Evolutionary conservation across 2,888 invertebrate species (phyloP).

Genomic region (Graphium colonna): DNA sequence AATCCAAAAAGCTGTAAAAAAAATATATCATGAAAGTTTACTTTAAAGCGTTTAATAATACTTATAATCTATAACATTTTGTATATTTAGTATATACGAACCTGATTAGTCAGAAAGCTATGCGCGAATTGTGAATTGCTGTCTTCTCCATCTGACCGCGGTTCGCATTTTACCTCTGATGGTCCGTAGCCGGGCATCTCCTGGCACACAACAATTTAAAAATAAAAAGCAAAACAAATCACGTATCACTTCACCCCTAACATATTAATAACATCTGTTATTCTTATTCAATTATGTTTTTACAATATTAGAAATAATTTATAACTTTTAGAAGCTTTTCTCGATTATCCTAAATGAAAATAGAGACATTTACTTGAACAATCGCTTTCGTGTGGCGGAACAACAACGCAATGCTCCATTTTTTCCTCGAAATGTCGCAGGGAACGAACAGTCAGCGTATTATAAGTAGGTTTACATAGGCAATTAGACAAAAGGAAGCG

Average conservation of each 20-base stretch:
- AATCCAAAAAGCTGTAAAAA: too few species aligned
- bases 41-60: too few species aligned
- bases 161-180: conserved; percentile 61
- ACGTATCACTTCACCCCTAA: conserved; percentile 3
- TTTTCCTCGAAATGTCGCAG: conserved; percentile 47
- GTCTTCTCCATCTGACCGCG: conserved; percentile 61
- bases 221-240: conserved; percentile 7
- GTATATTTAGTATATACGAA: conserved; percentile 29
- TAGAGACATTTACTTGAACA: conserved; percentile 23
- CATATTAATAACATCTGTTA: background rate
- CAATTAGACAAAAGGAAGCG: conserved; percentile 75
- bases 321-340: background rate
- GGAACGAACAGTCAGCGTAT: conserved; percentile 52
- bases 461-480: conserved; percentile 66
- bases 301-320: background rate
- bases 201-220: conserved; percentile 32
- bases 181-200: conserved; percentile 62
- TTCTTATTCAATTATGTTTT: too few species aligned
- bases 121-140: conserved; percentile 48
- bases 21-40: too few species aligned
- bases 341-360: conserved; percentile 4
- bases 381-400: conserved; percentile 32
- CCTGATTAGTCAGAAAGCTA: conserved; percentile 48
- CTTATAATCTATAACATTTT: too few species aligned
- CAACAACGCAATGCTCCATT: conserved; percentile 39